These are phyloP conservation scores for Clivina fossor DNA, from an alignment of 2,888 invertebrate species.

Conservation along the genomic window DNA sequence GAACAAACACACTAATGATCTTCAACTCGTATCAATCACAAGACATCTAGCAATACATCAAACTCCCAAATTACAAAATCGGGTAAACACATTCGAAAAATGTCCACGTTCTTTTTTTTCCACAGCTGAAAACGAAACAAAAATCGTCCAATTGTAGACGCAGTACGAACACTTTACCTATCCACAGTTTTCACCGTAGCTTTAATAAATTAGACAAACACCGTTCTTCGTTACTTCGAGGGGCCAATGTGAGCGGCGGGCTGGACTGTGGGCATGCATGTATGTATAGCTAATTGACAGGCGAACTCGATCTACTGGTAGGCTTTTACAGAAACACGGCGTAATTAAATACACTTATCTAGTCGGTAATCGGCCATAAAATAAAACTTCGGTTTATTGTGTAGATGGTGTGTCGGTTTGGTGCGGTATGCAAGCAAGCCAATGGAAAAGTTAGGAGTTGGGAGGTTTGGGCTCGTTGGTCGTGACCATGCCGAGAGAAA, in stretches of 20 bases:
- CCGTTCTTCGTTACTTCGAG: slow-evolving; percentile 42
- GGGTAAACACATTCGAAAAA: slow-evolving; percentile 1
- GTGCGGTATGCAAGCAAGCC: slow-evolving; percentile 59
- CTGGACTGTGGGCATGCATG: slow-evolving; percentile 31
- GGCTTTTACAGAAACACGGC: slow-evolving; percentile 39
- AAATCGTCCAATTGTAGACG: neutral
- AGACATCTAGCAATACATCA: neutral
- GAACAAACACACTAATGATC: neutral
- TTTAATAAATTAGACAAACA: slow-evolving; percentile 48
- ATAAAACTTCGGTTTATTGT: slow-evolving; percentile 45
- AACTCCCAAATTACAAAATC: neutral
- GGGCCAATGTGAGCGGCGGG: slow-evolving; percentile 50
- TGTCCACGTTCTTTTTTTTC: neutral
- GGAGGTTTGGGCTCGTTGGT: slow-evolving; percentile 61
- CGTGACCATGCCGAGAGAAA: slow-evolving; percentile 58
- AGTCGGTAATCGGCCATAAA: slow-evolving; percentile 48
- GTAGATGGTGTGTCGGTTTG: slow-evolving; percentile 56
- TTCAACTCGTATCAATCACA: neutral
- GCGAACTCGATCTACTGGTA: slow-evolving; percentile 37
- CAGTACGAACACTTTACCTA: neutral
- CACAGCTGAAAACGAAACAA: neutral
- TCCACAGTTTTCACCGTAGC: too few relatives aligned
- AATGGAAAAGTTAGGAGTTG: slow-evolving; percentile 53
- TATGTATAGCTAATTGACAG: slow-evolving; percentile 50
- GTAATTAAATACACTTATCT: slow-evolving; percentile 51